Evolutionary conservation across 2,797 vertebrate species (phyloP).

Genomic region (Arvicola amphibius): DNA sequence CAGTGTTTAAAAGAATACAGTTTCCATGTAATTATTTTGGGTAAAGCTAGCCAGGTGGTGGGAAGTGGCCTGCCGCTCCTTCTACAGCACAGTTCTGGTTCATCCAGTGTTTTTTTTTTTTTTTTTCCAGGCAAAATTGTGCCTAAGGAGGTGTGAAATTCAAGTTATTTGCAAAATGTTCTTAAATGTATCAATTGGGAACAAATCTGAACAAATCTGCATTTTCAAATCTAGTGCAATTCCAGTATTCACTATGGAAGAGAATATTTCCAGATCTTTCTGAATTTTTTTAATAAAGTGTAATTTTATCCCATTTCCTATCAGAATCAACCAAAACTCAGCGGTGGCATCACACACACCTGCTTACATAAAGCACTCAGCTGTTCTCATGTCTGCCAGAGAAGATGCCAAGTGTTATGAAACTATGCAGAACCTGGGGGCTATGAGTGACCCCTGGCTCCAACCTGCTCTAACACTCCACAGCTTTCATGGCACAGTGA

Average conservation of each 20-base stretch:
- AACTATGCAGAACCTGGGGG: slow-evolving; percentile 11
- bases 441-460: slow-evolving; percentile 1
- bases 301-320: slow-evolving; percentile 5
- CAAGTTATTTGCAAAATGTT: background rate
- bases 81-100: background rate
- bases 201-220: slow-evolving; percentile 4
- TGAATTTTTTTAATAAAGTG: background rate
- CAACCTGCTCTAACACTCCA: background rate
- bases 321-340: background rate
- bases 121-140: background rate
- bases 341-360: background rate
- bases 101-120: background rate
- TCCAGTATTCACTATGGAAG: background rate
- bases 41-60: too few species aligned
- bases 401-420: slow-evolving; percentile 8
- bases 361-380: background rate
- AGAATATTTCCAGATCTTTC: slow-evolving; percentile 18
- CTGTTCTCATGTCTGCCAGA: slow-evolving; percentile 35
- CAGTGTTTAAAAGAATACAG: too few species aligned
- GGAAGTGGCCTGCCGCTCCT: too few species aligned
- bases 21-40: too few species aligned
- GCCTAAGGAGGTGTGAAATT: background rate
- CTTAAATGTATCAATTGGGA: background rate
- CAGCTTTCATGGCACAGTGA: background rate
- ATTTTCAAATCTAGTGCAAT: slow-evolving; percentile 28